Evolutionary conservation across 2,113 vertebrate species (phyloP).

Genomic region (Carassius gibelio): DNA sequence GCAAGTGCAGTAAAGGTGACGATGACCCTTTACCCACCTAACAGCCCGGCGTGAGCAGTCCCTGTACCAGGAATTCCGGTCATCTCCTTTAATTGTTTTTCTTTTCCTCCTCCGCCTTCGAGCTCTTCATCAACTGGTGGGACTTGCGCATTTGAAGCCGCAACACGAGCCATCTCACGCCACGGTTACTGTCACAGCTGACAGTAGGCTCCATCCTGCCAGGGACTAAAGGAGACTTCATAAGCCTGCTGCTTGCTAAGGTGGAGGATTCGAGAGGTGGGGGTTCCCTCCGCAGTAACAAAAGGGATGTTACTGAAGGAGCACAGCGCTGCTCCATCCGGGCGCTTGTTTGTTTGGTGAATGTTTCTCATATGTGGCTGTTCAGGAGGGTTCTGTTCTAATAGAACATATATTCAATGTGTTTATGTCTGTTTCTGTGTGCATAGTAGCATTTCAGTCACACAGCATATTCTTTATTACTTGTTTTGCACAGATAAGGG

Average conservation of each 20-base stretch:
- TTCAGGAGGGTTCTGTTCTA: conserved; percentile 47
- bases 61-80: conserved; percentile 45
- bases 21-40: conserved; percentile 95
- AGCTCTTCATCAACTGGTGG: conserved; percentile 64
- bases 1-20: conserved; percentile 97
- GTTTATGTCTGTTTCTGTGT: conserved; percentile 42
- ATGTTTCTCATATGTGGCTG: conserved; percentile 15
- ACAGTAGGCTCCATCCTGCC: conserved; percentile 38
- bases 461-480: conserved; percentile 22
- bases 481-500: conserved; percentile 43
- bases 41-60: conserved; percentile 37
- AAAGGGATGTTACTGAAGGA: neutral
- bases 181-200: conserved; percentile 57
- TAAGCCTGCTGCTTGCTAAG: conserved; percentile 7
- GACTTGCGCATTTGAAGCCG: conserved; percentile 39
- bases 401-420: conserved; percentile 29
- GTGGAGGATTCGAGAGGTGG: conserved; percentile 30
- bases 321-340: neutral
- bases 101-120: conserved; percentile 66
- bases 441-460: conserved; percentile 48
- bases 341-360: conserved; percentile 24
- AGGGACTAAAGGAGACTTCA: conserved; percentile 45
- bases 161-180: conserved; percentile 62
- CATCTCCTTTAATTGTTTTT: conserved; percentile 55
- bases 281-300: neutral